Conservation (phyloP, 2,797 vertebrate genomes). For the Oreochromis grahami region DNA sequence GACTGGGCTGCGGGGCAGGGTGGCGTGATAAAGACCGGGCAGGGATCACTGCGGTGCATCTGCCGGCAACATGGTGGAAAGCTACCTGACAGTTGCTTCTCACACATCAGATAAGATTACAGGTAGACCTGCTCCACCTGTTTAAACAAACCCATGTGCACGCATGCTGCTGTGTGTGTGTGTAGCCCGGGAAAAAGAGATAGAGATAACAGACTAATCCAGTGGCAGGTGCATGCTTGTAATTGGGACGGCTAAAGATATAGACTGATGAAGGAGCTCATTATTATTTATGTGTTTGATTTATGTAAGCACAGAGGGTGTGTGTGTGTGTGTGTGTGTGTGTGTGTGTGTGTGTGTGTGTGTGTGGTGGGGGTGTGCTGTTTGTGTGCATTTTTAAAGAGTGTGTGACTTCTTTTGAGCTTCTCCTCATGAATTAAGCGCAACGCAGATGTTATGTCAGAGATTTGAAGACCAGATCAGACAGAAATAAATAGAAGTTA, state of each 20-base stretch:
- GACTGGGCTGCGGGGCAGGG: slow-evolving; percentile 28
- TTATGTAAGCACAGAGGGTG: slow-evolving; percentile 34
- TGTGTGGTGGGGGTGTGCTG: slow-evolving; percentile 1
- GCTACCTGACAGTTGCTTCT: slow-evolving; percentile 66
- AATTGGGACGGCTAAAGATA: slow-evolving; percentile 50
- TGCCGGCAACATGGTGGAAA: slow-evolving; percentile 39
- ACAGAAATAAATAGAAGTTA: neutral
- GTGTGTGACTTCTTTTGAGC: slow-evolving; percentile 16
- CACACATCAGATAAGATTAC: slow-evolving; percentile 68
- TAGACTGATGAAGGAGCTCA: slow-evolving; percentile 49
- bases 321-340: neutral
- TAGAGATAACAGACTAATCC: slow-evolving; percentile 39
- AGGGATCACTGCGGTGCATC: slow-evolving; percentile 18
- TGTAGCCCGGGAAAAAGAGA: neutral
- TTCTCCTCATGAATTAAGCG: slow-evolving; percentile 15
- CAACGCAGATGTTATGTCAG: neutral
- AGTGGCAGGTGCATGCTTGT: slow-evolving; percentile 57
- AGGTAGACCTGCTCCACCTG: slow-evolving; percentile 64
- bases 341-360: too few relatives aligned
- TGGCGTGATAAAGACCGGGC: neutral
- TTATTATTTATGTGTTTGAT: slow-evolving; percentile 59
- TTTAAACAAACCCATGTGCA: slow-evolving; percentile 38
- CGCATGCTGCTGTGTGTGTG: neutral
- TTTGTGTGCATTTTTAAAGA: slow-evolving; percentile 43
- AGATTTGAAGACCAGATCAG: neutral